Evolutionary conservation across 1,140 invertebrate genomes (phyloP).

Genomic region (Branchinecta lindahli): DNA sequence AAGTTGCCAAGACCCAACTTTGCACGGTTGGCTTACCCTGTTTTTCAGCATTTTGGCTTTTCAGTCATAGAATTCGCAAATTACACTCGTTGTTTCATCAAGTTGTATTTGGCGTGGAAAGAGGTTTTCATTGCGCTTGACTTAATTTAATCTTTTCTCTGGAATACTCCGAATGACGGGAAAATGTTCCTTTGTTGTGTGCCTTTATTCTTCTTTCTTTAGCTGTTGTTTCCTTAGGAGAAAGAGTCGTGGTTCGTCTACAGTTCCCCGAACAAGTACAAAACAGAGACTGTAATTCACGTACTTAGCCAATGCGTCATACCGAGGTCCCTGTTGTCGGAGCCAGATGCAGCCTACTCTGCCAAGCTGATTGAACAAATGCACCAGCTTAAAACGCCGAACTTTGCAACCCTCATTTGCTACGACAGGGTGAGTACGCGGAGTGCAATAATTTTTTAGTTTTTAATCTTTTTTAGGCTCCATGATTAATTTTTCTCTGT

Average conservation of each 20-base stretch:
- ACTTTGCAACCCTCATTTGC: constrained; percentile 92
- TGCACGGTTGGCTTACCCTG: no score
- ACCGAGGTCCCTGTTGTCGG: constrained; percentile 85
- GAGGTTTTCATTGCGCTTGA: no score
- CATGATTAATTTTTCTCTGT: background rate
- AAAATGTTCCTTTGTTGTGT: no score
- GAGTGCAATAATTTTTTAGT: constrained; percentile 4
- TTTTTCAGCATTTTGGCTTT: no score
- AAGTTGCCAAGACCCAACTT: no score
- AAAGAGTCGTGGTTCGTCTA: constrained; percentile 86
- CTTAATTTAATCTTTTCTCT: no score
- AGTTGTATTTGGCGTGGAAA: no score
- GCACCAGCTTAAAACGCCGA: constrained; percentile 85
- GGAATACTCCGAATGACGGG: no score
- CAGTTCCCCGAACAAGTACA: constrained; percentile 64
- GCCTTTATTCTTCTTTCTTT: no score
- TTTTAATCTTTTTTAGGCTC: constrained; percentile 19
- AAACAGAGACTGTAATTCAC: constrained; percentile 90
- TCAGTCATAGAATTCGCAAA: no score
- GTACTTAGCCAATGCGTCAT: constrained; percentile 93
- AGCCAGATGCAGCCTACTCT: constrained; percentile 88
- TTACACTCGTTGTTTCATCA: no score
- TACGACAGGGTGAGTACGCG: constrained; percentile 69
- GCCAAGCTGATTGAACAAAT: constrained; percentile 92
- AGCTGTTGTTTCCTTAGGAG: constrained; percentile 40